phyloP scores from a whole-genome alignment of 2,888 invertebrate genomes.

The Tanytarsus gracilentus region DNA sequence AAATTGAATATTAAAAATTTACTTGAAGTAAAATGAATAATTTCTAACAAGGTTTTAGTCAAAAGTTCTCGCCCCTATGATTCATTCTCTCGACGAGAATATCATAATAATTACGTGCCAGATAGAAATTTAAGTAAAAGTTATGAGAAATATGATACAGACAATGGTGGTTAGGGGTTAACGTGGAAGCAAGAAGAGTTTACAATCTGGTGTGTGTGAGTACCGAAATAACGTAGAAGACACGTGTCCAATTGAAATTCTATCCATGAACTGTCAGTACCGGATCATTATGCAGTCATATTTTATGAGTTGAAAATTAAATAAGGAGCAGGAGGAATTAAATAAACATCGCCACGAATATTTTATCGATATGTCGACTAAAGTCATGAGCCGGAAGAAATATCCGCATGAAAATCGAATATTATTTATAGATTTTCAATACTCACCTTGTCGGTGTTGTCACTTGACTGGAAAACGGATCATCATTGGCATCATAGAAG shows the following conservation, averaged over 20 bases:
- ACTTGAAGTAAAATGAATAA: no score
- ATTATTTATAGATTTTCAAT: not conserved
- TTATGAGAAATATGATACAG: no score
- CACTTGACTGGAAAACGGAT: constrained; percentile 46
- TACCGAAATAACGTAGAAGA: not conserved
- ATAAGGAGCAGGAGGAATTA: not conserved
- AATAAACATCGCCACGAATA: not conserved
- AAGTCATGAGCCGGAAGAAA: constrained; percentile 1
- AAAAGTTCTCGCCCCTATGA: no score
- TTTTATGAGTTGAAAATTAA: no score
- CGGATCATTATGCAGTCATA: not conserved
- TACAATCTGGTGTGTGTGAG: not conserved
- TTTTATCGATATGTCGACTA: not conserved
- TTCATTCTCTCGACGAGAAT: no score
- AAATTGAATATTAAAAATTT: no score
- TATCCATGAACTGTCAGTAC: not conserved
- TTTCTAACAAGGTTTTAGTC: no score
- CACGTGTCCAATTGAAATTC: constrained; percentile 8
- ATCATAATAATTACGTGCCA: no score
- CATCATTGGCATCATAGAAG: constrained; percentile 86
- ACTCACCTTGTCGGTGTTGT: constrained; percentile 44
- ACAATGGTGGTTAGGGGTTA: no score
- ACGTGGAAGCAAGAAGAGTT: not conserved
- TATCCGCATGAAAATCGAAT: not conserved
- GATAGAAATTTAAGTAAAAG: no score